phyloP scores from a whole-genome alignment of 2,888 invertebrate genomes.

The Allophyes oxyacanthae region DNA sequence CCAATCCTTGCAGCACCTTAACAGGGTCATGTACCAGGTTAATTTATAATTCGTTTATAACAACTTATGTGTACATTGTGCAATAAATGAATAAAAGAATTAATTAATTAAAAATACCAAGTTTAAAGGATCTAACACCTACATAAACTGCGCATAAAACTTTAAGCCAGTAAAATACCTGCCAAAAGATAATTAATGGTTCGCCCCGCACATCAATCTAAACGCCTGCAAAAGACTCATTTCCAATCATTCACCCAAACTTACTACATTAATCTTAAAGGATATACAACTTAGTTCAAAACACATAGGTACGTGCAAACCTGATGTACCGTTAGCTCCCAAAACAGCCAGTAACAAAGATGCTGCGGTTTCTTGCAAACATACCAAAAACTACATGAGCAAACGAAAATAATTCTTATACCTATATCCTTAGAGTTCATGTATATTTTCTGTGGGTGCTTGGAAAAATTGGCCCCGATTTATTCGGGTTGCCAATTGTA shows the following conservation, averaged over 20 bases:
- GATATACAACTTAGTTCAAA: slow-evolving; percentile 47
- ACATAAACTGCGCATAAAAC: no score
- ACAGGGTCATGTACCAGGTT: no score
- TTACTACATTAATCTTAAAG: slow-evolving; percentile 25
- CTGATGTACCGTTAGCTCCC: slow-evolving; percentile 80
- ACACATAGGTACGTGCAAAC: slow-evolving; percentile 65
- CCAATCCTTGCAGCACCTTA: no score
- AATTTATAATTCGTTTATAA: no score
- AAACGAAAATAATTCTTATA: slow-evolving; percentile 39
- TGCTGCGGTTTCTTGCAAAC: slow-evolving; percentile 65
- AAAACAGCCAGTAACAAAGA: slow-evolving; percentile 73
- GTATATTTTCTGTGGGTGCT: slow-evolving; percentile 2
- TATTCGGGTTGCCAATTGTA: slow-evolving; percentile 65
- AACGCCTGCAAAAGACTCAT: slow-evolving; percentile 4
- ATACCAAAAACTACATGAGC: not conserved
- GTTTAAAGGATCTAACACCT: no score
- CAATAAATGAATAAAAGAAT: no score
- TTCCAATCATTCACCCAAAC: slow-evolving; percentile 20
- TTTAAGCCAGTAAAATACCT: not conserved
- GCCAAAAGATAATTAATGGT: slow-evolving; percentile 18
- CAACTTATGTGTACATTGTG: no score
- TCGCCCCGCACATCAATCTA: slow-evolving; percentile 11
- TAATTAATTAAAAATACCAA: no score
- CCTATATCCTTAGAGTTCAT: slow-evolving; percentile 4
- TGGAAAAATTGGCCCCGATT: slow-evolving; percentile 30